Evolutionary conservation across 2,113 vertebrate species (phyloP).

Genomic region (Petrocephalus microphthalmus): DNA sequence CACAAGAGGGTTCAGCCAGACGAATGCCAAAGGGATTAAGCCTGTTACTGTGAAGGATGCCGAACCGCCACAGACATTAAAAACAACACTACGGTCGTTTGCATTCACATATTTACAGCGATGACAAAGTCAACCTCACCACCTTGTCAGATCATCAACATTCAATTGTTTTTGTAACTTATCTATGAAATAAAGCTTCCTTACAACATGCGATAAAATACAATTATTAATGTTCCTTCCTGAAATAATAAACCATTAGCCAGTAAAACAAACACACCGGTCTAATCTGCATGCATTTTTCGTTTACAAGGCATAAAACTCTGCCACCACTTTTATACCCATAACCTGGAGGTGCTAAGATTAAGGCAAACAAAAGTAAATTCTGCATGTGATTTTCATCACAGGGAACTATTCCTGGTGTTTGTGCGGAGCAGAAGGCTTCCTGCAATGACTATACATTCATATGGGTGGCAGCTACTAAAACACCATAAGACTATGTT

Average conservation of each 20-base stretch:
- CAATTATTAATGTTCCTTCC: not conserved
- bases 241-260: not conserved
- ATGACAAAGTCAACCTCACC: not conserved
- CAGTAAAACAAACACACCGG: not conserved
- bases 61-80: not conserved
- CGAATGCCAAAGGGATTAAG: not conserved
- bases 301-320: not conserved
- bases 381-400: not conserved
- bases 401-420: conserved; percentile 25
- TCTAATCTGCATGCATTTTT: not conserved
- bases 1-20: not conserved
- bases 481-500: conserved; percentile 4
- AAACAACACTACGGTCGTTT: conserved; percentile 3
- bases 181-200: not conserved
- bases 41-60: not conserved
- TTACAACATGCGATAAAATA: not conserved
- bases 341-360: not conserved
- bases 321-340: not conserved
- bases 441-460: not conserved
- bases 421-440: conserved; percentile 5
- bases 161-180: not conserved
- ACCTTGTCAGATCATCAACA: not conserved
- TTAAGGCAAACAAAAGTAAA: not conserved
- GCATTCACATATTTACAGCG: not conserved
- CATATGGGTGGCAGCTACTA: conserved; percentile 22